Evolutionary conservation across 1,140 invertebrate species (phyloP).

Genomic region (Melitaea cinxia): DNA sequence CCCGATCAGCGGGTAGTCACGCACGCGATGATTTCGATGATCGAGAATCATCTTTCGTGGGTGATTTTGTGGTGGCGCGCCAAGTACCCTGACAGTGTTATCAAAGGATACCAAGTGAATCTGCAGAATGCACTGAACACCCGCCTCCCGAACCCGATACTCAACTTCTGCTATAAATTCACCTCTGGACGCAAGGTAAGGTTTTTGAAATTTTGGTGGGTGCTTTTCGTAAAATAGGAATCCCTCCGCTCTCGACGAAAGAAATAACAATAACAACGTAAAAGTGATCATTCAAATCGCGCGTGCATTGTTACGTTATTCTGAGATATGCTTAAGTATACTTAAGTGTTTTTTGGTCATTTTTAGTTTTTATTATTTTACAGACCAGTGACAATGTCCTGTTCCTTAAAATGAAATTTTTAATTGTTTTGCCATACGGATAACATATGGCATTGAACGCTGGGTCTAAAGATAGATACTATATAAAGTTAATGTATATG

Average conservation of each 20-base stretch:
- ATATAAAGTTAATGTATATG: neutral
- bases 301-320: neutral
- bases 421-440: neutral
- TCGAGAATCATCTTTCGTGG: slow-evolving; percentile 96
- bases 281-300: slow-evolving; percentile 1
- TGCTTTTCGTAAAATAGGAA: neutral
- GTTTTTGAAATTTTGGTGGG: slow-evolving; percentile 21
- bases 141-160: slow-evolving; percentile 92
- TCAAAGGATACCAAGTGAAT: slow-evolving; percentile 95
- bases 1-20: slow-evolving; percentile 92
- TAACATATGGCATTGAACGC: neutral
- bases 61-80: slow-evolving; percentile 93
- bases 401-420: neutral
- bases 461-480: neutral
- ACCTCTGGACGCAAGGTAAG: slow-evolving; percentile 92
- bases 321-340: no score
- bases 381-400: neutral
- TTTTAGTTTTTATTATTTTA: neutral
- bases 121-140: slow-evolving; percentile 93
- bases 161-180: slow-evolving; percentile 95
- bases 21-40: slow-evolving; percentile 97
- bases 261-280: slow-evolving; percentile 11
- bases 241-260: neutral
- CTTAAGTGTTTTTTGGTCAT: no score
- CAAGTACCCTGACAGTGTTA: slow-evolving; percentile 91